Percentiles rank a stretch among this genome's conserved stretches.
Evolutionary conservation across 2,888 invertebrate species (phyloP).

Genomic region (Caradrina kadenii): DNA sequence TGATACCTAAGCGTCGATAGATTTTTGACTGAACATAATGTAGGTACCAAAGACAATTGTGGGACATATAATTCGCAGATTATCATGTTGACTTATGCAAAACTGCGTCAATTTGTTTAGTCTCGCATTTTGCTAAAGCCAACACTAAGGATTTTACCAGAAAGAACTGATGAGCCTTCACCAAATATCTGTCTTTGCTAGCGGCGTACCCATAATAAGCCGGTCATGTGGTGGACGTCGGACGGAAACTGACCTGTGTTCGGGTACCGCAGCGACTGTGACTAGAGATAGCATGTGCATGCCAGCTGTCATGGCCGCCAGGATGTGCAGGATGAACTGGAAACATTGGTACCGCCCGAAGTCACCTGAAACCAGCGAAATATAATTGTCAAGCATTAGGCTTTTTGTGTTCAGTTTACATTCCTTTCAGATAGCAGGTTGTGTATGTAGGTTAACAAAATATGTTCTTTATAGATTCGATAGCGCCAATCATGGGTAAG

Average conservation of each 20-base stretch:
- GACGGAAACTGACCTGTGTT: slow-evolving; percentile 89
- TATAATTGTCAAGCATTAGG: slow-evolving; percentile 20
- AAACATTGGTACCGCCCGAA: slow-evolving; percentile 95
- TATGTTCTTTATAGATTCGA: slow-evolving; percentile 27
- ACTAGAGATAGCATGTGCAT: slow-evolving; percentile 95
- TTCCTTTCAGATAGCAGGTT: slow-evolving; percentile 2
- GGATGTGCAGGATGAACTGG: slow-evolving; percentile 94
- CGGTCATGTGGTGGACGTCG: slow-evolving; percentile 33
- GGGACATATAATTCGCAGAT: slow-evolving; percentile 8
- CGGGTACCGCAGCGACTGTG: slow-evolving; percentile 95
- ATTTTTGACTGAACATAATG: slow-evolving; percentile 35
- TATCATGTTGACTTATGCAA: slow-evolving; percentile 14
- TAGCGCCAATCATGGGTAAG: slow-evolving; percentile 28
- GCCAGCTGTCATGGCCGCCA: slow-evolving; percentile 95
- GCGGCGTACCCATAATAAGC: slow-evolving; percentile 17
- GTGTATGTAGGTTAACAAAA: slow-evolving; percentile 45
- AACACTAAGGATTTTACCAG: slow-evolving; percentile 25
- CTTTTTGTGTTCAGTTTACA: slow-evolving; percentile 12
- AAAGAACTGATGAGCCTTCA: slow-evolving; percentile 6
- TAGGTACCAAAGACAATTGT: neutral
- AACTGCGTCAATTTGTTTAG: slow-evolving; percentile 10
- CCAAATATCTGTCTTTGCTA: slow-evolving; percentile 49
- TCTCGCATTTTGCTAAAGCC: slow-evolving; percentile 19
- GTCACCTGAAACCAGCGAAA: slow-evolving; percentile 91
- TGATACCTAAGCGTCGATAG: slow-evolving; percentile 29